A percentile compares a stretch with the other conserved stretches of the same genome.
These are phyloP conservation scores for Dolichoris vasculosae DNA, from an alignment of 1,140 invertebrate species.

Conservation along the genomic window DNA sequence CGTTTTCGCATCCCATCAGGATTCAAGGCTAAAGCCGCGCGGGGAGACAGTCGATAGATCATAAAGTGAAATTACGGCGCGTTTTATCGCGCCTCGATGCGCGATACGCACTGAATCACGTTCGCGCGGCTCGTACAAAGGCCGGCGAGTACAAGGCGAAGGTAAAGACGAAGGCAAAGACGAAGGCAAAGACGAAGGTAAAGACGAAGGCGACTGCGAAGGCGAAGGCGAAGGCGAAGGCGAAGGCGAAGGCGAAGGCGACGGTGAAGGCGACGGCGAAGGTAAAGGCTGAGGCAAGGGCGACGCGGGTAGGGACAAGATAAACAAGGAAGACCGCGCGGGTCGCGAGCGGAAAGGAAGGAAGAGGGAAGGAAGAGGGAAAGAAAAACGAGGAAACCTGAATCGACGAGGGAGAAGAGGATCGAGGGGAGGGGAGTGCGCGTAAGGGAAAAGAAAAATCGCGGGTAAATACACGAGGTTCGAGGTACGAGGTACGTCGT, in stretches of 20 bases:
- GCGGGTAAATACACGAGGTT: background rate
- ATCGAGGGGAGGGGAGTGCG: background rate
- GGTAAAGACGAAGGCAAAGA: background rate
- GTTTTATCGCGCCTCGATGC: slow-evolving; percentile 26
- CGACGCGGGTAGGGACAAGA: background rate
- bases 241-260: too few relatives aligned
- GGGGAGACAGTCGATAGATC: slow-evolving; percentile 34
- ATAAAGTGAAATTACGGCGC: slow-evolving; percentile 42
- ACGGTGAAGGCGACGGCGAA: too few relatives aligned
- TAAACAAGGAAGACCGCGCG: slow-evolving; percentile 17
- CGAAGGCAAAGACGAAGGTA: background rate
- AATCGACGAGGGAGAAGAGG: too few relatives aligned
- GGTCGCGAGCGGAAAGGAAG: background rate
- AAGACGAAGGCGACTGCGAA: background rate
- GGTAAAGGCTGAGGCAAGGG: too few relatives aligned
- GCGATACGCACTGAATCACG: slow-evolving; percentile 29
- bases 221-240: too few relatives aligned
- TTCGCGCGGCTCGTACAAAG: background rate
- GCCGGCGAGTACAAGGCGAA: background rate
- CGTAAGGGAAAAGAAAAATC: background rate
- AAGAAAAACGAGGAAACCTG: background rate
- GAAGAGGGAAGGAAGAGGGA: background rate
- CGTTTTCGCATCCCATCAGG: background rate
- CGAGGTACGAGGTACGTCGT: too few relatives aligned
- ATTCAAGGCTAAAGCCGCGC: background rate